Conservation (phyloP, 2,888 invertebrate genomes). For the Osmoderma eremita region DNA sequence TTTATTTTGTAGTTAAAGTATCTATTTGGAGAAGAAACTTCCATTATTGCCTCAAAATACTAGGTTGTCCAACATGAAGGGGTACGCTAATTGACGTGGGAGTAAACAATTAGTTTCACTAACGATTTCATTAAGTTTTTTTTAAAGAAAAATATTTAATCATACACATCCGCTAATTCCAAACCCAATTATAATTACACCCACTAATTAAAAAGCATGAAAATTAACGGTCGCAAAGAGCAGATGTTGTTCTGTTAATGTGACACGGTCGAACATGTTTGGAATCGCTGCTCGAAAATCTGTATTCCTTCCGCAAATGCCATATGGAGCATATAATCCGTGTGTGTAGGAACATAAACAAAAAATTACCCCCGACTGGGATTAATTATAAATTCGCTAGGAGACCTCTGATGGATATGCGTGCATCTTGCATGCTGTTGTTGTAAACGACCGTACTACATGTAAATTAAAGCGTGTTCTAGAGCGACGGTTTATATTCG, state of each 20-base stretch:
- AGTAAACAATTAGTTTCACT: too few relatives aligned
- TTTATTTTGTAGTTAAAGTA: too few relatives aligned
- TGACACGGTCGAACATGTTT: slow-evolving; percentile 20
- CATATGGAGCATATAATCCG: slow-evolving; percentile 36
- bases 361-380: slow-evolving; percentile 34
- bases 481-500: too few relatives aligned
- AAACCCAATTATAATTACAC: background rate
- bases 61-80: too few relatives aligned
- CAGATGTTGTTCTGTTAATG: slow-evolving; percentile 1
- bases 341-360: slow-evolving; percentile 27
- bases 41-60: too few relatives aligned
- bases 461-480: background rate
- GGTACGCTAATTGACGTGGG: too few relatives aligned
- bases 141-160: too few relatives aligned
- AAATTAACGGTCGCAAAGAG: background rate
- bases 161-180: background rate
- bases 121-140: too few relatives aligned
- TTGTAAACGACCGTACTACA: background rate
- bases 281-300: slow-evolving; percentile 29
- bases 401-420: slow-evolving; percentile 29
- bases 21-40: too few relatives aligned
- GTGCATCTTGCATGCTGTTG: slow-evolving; percentile 22
- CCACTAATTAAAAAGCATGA: slow-evolving; percentile 4
- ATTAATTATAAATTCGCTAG: slow-evolving; percentile 36
- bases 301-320: slow-evolving; percentile 35